phyloP scores from a whole-genome alignment of 2,888 invertebrate genomes.

The Luffia ferchaultella region DNA sequence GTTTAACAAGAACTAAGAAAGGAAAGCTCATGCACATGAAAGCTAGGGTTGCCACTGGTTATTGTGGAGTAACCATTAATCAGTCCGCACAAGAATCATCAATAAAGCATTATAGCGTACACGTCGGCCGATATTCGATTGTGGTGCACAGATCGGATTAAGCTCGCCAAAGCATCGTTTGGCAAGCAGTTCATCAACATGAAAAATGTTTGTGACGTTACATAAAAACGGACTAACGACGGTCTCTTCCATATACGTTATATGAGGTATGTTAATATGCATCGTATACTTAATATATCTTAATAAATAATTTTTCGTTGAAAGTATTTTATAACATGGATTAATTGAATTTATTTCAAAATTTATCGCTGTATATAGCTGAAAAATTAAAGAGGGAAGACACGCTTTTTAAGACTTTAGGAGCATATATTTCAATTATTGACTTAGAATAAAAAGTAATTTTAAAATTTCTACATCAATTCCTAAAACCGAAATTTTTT shows the following conservation, averaged over 20 bases:
- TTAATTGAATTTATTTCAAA: too few relatives aligned
- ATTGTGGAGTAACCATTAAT: constrained; percentile 60
- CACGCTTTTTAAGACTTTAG: not conserved
- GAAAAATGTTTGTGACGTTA: constrained; percentile 42
- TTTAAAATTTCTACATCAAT: too few relatives aligned
- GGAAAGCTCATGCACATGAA: not conserved
- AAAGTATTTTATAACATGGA: too few relatives aligned
- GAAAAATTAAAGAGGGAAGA: too few relatives aligned
- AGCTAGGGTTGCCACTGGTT: constrained; percentile 28
- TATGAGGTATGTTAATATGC: too few relatives aligned
- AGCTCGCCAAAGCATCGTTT: constrained; percentile 34
- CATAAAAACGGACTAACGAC: not conserved
- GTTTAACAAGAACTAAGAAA: not conserved
- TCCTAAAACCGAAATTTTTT: too few relatives aligned
- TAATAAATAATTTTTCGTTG: too few relatives aligned
- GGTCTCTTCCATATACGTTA: too few relatives aligned
- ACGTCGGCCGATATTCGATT: constrained; percentile 56
- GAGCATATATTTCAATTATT: too few relatives aligned
- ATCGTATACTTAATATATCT: too few relatives aligned
- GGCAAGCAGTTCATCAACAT: constrained; percentile 46
- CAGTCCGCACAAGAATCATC: constrained; percentile 43
- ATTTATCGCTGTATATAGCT: too few relatives aligned
- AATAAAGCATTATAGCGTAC: constrained; percentile 56
- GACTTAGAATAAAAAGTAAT: too few relatives aligned
- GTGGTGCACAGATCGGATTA: constrained; percentile 52